These are phyloP conservation scores for Lagodon rhomboides DNA, from an alignment of 2,797 vertebrate genomes.

Conservation along the genomic window DNA sequence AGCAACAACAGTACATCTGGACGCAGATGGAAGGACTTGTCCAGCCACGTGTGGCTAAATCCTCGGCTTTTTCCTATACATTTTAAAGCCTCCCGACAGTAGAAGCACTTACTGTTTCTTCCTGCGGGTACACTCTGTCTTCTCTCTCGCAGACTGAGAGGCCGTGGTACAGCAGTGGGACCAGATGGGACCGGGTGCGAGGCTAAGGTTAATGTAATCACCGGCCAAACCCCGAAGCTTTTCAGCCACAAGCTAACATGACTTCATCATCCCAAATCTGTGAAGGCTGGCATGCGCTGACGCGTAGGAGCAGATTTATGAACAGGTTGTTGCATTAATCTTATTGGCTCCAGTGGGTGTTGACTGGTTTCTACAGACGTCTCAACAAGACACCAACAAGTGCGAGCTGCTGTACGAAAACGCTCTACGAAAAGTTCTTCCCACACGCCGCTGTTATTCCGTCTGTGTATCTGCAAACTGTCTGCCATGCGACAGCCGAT, in stretches of 20 bases:
- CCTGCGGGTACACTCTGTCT: constrained; percentile 23
- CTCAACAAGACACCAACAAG: constrained; percentile 12
- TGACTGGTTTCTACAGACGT: background rate
- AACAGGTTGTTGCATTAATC: constrained; percentile 2
- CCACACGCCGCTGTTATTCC: background rate
- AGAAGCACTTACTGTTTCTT: constrained; percentile 23
- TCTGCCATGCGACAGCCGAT: constrained; percentile 16
- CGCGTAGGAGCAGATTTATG: constrained; percentile 15
- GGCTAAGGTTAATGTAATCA: constrained; percentile 72
- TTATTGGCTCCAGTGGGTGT: background rate
- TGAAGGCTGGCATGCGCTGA: background rate
- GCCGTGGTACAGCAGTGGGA: constrained; percentile 36
- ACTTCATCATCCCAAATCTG: constrained; percentile 25
- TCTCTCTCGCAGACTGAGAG: constrained; percentile 35
- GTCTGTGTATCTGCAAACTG: constrained; percentile 3
- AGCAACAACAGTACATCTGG: constrained; percentile 3
- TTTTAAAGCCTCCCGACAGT: constrained; percentile 19
- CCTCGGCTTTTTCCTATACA: background rate
- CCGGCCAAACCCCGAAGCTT: constrained; percentile 33
- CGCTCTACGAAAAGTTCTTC: background rate
- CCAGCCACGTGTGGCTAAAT: constrained; percentile 15
- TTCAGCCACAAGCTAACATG: constrained; percentile 37
- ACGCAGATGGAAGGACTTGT: constrained; percentile 8
- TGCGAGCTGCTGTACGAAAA: background rate
- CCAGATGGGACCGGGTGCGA: constrained; percentile 64